Base-by-base conservation (phyloP, 2,797 vertebrate species). In the Paratrypauchen microcephalus region DNA sequence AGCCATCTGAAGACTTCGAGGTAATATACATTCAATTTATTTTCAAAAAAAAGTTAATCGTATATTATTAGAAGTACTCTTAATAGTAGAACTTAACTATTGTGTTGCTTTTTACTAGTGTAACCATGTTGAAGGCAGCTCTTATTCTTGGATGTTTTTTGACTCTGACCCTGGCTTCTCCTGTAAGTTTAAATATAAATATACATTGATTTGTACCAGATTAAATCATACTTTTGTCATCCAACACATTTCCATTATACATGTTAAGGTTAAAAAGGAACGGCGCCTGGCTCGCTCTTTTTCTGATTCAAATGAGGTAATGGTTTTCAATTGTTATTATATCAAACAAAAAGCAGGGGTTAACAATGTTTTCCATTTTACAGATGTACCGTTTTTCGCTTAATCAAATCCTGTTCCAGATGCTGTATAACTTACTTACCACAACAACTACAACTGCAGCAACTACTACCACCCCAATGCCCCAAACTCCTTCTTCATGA, bases 111-210 rank as follows among this genome's bases (percentile, higher is more conserved):
- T 18, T 41, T 56, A 83, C 72, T 13, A 63, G 11, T 67, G 68
- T 60, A 69, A 81, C 50, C 63, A 86, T 84, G 79, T 57, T 82
- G 76, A 86, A 83, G 66, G 7, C 61, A 9, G 59, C 24, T 1
- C 1, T 84, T 54, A 39, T 86, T 32, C 68, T 86, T 23, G 76
- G 72, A 72, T 81, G 80, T 61, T 67, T 86, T 66, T 66, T 84
- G 80, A 73, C 74, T 67, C 47, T 84, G 9, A 3, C 63, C 66
- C 63, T 84, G 72, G 76, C 82, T 76, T 30, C 19, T 13, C 79
- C 79, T 68, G 84, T 86, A 72, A 80, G 79, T 86, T 13, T 45
- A 32, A 64, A 12, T 5, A 18, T 54, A 45, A 60, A 12, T 16
- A 18, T 48, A 12, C 18, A n/a, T 57, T 57, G 23, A 12, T 12